Percentiles rank a stretch among this genome's conserved stretches.
phyloP scores from a whole-genome alignment of 35 echinoderm and acorn worm genomes.

The Strongylocentrotus purpuratus region DNA sequence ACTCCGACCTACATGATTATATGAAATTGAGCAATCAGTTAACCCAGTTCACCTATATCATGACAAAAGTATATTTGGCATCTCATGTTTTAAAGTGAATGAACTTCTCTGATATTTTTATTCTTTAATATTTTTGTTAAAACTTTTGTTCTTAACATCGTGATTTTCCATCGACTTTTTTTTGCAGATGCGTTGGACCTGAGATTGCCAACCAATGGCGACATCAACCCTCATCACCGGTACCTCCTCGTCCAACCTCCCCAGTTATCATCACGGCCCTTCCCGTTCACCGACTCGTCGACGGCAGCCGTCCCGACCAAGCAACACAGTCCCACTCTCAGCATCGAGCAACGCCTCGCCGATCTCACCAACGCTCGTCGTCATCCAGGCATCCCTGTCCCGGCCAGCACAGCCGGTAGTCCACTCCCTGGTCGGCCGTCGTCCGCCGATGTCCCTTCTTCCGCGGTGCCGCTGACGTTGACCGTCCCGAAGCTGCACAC shows the following conservation, averaged over 20 bases:
- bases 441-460: slow-evolving; percentile 22
- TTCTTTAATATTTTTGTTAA: too few species aligned
- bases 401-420: slow-evolving; percentile 38
- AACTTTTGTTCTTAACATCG: too few species aligned
- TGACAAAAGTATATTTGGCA: not conserved
- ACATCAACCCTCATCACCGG: not conserved
- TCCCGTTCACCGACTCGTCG: slow-evolving; percentile 32
- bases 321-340: slow-evolving; percentile 66
- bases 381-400: slow-evolving; percentile 13
- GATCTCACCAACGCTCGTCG: slow-evolving; percentile 42
- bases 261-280: not conserved
- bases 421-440: slow-evolving; percentile 33
- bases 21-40: not conserved
- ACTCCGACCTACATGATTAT: not conserved
- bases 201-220: not conserved
- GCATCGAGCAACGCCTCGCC: slow-evolving; percentile 53
- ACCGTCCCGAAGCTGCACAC: slow-evolving; percentile 40
- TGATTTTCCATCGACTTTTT: not conserved
- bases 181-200: not conserved
- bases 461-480: slow-evolving; percentile 23
- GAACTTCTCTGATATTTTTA: not conserved
- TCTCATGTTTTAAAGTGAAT: not conserved
- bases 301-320: slow-evolving; percentile 61
- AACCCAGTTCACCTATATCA: not conserved
- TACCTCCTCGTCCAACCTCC: not conserved